Base-by-base conservation (phyloP, 2,888 invertebrate genomes). In the Drosophila villosipedis region DNA sequence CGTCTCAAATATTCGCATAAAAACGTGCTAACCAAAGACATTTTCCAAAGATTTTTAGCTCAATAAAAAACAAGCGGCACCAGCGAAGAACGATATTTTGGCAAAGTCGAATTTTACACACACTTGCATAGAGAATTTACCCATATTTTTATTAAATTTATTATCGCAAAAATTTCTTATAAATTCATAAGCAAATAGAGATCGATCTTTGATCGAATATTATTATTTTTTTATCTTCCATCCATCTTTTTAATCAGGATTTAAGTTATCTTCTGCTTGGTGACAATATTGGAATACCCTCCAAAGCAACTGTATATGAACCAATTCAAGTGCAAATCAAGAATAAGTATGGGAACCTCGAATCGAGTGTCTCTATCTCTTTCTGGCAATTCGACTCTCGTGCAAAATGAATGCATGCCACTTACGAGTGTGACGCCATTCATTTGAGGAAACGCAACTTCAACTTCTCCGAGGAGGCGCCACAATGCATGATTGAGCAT, bases 401-500 rank as follows among this genome's bases (percentile, higher is more conserved):
- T 76, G 78, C 80, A 74, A 73, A 84, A 84, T 87, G 84, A 89
- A 87, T 85, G 85, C 88, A 78, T 82, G 80, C 78, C 82, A 89
- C 90, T 89, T 85, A 89, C 68, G 66, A 69, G 72, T 74, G 68
- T 84, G 89, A 83, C 82, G 72, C 82, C 82, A 81, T 84, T 86
- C 82, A 89, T 84, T 67, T 83, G 70, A 73, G 90, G 73, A 84
- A 89, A 84, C 84, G 73, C 87, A 80, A 72, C 84, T 83, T 81
- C 68, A 83, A 68, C 75, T 67, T 58, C 74, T 60, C 49, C 53
- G 35, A 70, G 73, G 73, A 84, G 85, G 85, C 85, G 85, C 85
- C 90, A 87, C 66, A 62, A 84, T 89, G 88, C 78, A 87, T 85
- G 85, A 85, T 89, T 85, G 85, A 87, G 90, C 90, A 89, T 89